These are phyloP conservation scores for Myrmecobius fasciatus DNA, from an alignment of 2,113 vertebrate species.

Conservation along the genomic window DNA sequence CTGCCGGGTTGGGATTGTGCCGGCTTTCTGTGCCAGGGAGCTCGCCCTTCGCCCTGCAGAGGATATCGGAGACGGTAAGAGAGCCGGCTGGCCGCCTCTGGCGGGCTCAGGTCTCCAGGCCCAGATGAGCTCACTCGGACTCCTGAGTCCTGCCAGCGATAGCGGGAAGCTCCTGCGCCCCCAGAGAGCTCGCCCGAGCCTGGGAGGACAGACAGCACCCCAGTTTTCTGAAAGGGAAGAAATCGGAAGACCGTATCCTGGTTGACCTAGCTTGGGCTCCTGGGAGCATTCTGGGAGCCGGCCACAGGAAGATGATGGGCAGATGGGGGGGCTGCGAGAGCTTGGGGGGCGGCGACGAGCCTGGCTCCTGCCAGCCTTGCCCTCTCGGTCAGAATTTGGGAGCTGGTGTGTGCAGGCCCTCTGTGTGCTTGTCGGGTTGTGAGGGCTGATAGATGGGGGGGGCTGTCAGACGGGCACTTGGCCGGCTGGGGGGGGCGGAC, in stretches of 20 bases:
- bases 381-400: too few species aligned
- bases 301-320: background rate
- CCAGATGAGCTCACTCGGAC: background rate
- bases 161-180: too few species aligned
- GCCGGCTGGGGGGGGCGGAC: too few species aligned
- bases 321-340: background rate
- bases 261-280: background rate
- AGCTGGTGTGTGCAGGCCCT: too few species aligned
- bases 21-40: background rate
- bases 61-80: background rate
- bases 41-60: background rate
- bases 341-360: background rate
- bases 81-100: background rate
- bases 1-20: background rate
- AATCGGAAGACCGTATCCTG: background rate
- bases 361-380: background rate
- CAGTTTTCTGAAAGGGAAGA: background rate
- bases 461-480: too few species aligned
- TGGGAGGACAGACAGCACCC: background rate
- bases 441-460: too few species aligned
- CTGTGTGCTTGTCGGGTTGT: too few species aligned
- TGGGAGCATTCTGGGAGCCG: accelerated
- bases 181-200: background rate
- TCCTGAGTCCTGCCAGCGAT: too few species aligned
- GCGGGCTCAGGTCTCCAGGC: background rate